Evolutionary conservation across 2,113 vertebrate genomes (phyloP).

Genomic region (Amazona guildingii): DNA sequence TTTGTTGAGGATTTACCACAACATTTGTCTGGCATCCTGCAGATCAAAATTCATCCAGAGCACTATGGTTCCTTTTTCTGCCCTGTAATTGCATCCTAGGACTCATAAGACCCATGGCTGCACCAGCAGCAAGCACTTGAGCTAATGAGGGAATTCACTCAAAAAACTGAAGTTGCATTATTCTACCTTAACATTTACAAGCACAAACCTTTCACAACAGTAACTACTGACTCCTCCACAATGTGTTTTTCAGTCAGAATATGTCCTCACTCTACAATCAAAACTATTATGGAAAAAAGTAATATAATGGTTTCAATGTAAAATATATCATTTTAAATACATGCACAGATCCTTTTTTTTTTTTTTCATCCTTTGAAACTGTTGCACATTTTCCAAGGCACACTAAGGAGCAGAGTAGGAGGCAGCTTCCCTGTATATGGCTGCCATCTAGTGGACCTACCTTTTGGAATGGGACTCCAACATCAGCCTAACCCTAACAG

Average conservation of each 20-base stretch:
- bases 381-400: background rate
- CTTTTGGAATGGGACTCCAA: background rate
- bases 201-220: background rate
- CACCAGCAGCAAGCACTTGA: background rate
- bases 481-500: accelerated
- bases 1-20: background rate
- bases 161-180: background rate
- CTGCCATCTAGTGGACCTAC: constrained; percentile 74
- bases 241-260: background rate
- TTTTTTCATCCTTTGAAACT: background rate
- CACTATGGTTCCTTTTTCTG: background rate
- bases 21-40: background rate
- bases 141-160: background rate
- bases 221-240: background rate
- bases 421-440: constrained; percentile 40
- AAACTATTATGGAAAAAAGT: background rate
- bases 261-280: background rate
- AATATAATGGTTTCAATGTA: background rate
- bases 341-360: background rate
- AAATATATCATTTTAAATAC: constrained; percentile 3
- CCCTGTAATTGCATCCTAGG: background rate
- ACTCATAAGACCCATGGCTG: background rate
- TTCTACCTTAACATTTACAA: background rate
- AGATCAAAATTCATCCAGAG: background rate
- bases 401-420: accelerated